These are phyloP conservation scores for Argyrosomus regius DNA, from an alignment of 2,797 vertebrate genomes.

Conservation along the genomic window DNA sequence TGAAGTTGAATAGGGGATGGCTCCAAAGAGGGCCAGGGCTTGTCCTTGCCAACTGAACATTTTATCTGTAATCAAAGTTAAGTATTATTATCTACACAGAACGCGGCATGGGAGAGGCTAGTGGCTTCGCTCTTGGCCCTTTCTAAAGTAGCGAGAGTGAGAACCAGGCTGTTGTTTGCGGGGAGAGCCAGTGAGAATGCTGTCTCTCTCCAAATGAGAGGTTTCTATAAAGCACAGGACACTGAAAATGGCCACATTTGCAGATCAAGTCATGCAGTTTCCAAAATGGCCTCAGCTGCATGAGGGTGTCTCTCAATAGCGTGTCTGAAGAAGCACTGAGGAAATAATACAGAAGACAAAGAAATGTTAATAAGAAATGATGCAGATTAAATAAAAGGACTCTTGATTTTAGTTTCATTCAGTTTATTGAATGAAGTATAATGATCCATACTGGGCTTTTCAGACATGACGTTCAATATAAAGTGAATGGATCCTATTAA, in stretches of 20 bases:
- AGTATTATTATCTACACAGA: constrained; percentile 59
- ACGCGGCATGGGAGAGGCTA: constrained; percentile 50
- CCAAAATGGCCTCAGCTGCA: constrained; percentile 49
- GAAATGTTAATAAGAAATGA: neutral
- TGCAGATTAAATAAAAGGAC: constrained; percentile 4
- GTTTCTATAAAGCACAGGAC: constrained; percentile 71
- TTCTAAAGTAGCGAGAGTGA: constrained; percentile 54
- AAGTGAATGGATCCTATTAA: constrained; percentile 35
- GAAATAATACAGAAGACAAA: constrained; percentile 9
- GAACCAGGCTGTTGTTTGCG: constrained; percentile 62
- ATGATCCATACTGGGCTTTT: constrained; percentile 35
- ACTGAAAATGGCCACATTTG: constrained; percentile 60
- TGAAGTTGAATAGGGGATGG: constrained; percentile 23
- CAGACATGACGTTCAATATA: constrained; percentile 10
- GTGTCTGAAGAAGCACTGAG: constrained; percentile 25
- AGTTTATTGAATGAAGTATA: constrained; percentile 18
- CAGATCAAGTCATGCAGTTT: constrained; percentile 56
- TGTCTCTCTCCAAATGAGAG: constrained; percentile 76
- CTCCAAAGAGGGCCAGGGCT: constrained; percentile 19
- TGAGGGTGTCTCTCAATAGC: constrained; percentile 29
- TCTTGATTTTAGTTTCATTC: constrained; percentile 23
- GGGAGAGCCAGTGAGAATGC: constrained; percentile 58
- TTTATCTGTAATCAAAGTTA: constrained; percentile 58
- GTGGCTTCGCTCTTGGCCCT: constrained; percentile 41
- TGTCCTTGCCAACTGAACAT: constrained; percentile 26